Base-by-base conservation (phyloP, 1,140 invertebrate species). In the Apis dorsata region DNA sequence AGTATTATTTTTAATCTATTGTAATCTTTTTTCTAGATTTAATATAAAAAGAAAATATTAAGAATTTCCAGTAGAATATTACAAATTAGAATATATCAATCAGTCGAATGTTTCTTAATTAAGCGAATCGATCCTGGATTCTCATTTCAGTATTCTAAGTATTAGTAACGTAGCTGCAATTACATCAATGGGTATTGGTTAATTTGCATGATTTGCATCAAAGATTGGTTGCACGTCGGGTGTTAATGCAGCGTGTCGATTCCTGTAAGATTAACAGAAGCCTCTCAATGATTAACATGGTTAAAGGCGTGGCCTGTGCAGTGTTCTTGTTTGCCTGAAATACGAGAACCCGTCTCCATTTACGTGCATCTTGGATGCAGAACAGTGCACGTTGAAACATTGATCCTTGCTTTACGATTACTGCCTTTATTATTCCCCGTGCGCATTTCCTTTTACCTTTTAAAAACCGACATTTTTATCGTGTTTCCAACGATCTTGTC, bases 381-480 rank as follows among this genome's bases (percentile, higher is more conserved):
- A 77, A 55, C 74, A 8, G 44, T 80, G 70, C 10, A 2, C 77
- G n/a, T n/a, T 81, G 79, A 49, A 66, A 65, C 71, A 81, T 75
- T 66, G 79, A 81, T 63, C 70, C 70, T 63, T 73, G 15, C 51
- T 65, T 73, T 74, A 80, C 70, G 70, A 74, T 80, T 80, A 74
- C 51, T 65, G 9, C 11, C 59, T 49, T 62, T 63, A 28, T 63
- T 75, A 75, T 62, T 62, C 73, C 21, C 34, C 7, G 55, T 44
- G 55, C 19, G 9, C 28, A 13, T 28, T 28, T 53, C 1, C 24
- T 19, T 55, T 34, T 73, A 44, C 19, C 34, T 19, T 73, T 44
- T 73, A 21, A 73, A 73, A 73, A 2, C 55, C 24, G 5, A 28
- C 10, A 12, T 59, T 4, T 19, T 73, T 49, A 49, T 1, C 21